Evolutionary conservation across 2,113 vertebrate species (phyloP).

Genomic region (Gymnocephalus cernua): DNA sequence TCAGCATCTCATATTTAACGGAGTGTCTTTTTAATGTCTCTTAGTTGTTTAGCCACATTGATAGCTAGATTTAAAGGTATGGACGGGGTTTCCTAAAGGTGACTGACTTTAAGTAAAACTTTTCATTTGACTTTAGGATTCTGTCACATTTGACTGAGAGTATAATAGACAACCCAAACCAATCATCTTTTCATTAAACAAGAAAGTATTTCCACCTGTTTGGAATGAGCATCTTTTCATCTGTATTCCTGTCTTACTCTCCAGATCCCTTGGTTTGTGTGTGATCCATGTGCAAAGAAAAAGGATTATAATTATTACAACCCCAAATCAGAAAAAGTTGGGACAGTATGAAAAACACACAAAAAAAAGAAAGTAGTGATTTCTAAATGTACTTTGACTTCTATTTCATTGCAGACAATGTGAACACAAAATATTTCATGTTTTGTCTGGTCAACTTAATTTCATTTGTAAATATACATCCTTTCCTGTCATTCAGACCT

Average conservation of each 20-base stretch:
- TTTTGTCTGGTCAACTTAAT: no score
- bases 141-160: not conserved
- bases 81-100: not conserved
- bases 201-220: conserved; percentile 40
- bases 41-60: not conserved
- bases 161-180: conserved; percentile 24
- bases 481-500: no score
- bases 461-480: no score
- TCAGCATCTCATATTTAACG: not conserved
- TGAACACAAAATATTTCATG: no score
- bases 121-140: not conserved
- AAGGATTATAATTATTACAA: no score
- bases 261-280: conserved; percentile 17
- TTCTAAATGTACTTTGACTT: no score
- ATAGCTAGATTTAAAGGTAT: not conserved
- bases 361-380: no score
- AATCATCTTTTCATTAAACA: conserved; percentile 44
- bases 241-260: conserved; percentile 15
- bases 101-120: not conserved
- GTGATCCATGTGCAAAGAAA: not conserved
- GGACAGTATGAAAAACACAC: no score
- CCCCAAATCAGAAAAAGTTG: no score
- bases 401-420: no score
- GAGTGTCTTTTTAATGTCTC: not conserved
- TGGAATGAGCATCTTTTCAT: conserved; percentile 25